Base-by-base conservation (phyloP, 2,797 vertebrate species). In the Peromyscus nudipes region DNA sequence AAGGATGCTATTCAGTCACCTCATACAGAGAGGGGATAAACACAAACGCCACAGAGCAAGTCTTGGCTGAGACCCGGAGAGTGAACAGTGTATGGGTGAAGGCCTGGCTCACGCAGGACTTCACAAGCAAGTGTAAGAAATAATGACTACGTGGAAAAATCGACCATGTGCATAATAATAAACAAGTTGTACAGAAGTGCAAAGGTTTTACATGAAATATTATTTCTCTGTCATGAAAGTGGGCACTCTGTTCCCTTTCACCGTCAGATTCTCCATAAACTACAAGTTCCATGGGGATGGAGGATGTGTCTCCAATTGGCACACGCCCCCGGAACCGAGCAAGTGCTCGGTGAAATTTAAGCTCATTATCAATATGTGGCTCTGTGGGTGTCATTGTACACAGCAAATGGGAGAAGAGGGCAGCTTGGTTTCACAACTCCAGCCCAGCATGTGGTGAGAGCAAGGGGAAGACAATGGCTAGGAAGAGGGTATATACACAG, bases 151-250 rank as follows among this genome's bases (percentile, higher is more conserved):
- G n/a, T 31, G 40, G 71, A 81, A 84, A 62, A 96, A 89, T 34
- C 76, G 79, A 79, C 43, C 25, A 9, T 60, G n/a, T 76, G 29
- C 17, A 55, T 79, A 93, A 92, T 77, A 90, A 62, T 79, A 81
- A 89, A 40, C n/a, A 93, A 97, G 67, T 81, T 81, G n/a, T 83
- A 62, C 81, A 84, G 17, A 93, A 77, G 27, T 65, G 6, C 62
- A 92, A 89, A 86, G 25, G 37, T 86, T 73, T 62, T 60, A 77
- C 6, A 19, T 1, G 11, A n/a, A 40, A 25, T 52, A 52, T 86
- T 37, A 31, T 89, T 81, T 11, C 73, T 82, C 92, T 71, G 85
- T 85, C 73, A 89, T n/a, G 57, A 77, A 77, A 64, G 6, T 25
- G 4, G 57, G 52, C 13, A 25, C 57, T 93, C 92, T 87, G 43